Base-by-base conservation (phyloP, 2,113 vertebrate genomes). In the Oplegnathus fasciatus region DNA sequence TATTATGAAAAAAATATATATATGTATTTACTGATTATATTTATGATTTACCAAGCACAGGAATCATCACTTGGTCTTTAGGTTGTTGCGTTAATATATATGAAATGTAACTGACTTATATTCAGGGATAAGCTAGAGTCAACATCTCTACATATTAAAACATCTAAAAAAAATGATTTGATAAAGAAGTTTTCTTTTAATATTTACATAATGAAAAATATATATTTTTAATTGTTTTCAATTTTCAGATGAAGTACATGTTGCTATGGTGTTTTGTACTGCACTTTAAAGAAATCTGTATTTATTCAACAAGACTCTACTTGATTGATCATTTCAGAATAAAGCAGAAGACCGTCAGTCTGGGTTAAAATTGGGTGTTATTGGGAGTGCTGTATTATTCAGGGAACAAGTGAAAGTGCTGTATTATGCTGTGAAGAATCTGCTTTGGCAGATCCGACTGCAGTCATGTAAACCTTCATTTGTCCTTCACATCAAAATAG, bases 401-500 rank as follows among this genome's bases (percentile, higher is more conserved):
- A 22, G 30, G 20, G 28, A 62, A 72, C 28, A 48, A 68, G 11
- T 50, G 7, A 24, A 75, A 55, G 68, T 75, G 50, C 30, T 82
- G 54, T 15, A 61, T 73, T 79, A 61, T 62, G 42, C 22, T 65
- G 32, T 46, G 24, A 77, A 67, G 57, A 66, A 73, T 76, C 42
- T 22, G 44, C 26, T 44, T 17, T 37, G 24, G 9, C 61, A 68
- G 68, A 48, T 68, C 2, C 9, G 3, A 28, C 68, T 75, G 28
- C 20, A 81, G 50, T 73, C 50, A n/a, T 26, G 46, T 72, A 80
- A 86, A 87, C 69, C 83, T 87, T 82, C 32, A 55, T 52, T 80
- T 20, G 68, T 74, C 83, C 54, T 89, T 79, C 75, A 73, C 70
- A 24, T 84, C 71, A 75, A 60, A 64, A 68, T 34, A 83, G 58